Evolutionary conservation across 2,797 vertebrate species (phyloP).

Genomic region (Pampus argenteus): DNA sequence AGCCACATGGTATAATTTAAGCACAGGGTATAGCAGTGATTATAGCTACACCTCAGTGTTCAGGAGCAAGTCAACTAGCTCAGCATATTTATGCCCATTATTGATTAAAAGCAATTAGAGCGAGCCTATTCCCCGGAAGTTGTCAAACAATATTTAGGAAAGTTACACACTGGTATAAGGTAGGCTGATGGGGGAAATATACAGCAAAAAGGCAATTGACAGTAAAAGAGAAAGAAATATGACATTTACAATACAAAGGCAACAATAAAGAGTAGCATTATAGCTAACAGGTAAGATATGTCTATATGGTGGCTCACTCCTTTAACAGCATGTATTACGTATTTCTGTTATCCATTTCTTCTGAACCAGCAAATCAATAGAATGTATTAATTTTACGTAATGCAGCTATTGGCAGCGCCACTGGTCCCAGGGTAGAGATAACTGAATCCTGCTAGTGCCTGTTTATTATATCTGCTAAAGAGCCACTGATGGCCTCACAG

Average conservation of each 20-base stretch:
- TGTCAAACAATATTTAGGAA: conserved; percentile 9
- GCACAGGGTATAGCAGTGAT: neutral
- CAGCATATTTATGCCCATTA: neutral
- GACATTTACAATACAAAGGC: neutral
- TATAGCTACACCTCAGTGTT: neutral
- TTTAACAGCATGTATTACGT: conserved; percentile 26
- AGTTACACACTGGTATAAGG: neutral
- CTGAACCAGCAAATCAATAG: conserved; percentile 59
- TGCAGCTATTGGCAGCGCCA: conserved; percentile 43
- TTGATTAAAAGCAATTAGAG: conserved; percentile 16
- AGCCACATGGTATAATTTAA: neutral
- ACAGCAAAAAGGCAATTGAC: neutral
- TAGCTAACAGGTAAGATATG: neutral
- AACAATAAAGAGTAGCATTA: neutral
- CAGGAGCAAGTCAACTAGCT: neutral
- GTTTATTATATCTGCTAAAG: conserved; percentile 63
- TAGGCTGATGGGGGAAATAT: neutral
- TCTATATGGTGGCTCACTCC: neutral
- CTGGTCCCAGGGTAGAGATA: conserved; percentile 14
- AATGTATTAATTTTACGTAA: conserved; percentile 62
- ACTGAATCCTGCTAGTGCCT: conserved; percentile 46
- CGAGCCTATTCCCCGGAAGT: neutral
- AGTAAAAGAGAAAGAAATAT: conserved; percentile 8
- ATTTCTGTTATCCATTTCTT: conserved; percentile 43
- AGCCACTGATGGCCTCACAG: conserved; percentile 56